Evolutionary conservation across 2,888 invertebrate species (phyloP), one percentile per base, ranked within the genome.

Genomic region (Melinaea marsaeus): DNA sequence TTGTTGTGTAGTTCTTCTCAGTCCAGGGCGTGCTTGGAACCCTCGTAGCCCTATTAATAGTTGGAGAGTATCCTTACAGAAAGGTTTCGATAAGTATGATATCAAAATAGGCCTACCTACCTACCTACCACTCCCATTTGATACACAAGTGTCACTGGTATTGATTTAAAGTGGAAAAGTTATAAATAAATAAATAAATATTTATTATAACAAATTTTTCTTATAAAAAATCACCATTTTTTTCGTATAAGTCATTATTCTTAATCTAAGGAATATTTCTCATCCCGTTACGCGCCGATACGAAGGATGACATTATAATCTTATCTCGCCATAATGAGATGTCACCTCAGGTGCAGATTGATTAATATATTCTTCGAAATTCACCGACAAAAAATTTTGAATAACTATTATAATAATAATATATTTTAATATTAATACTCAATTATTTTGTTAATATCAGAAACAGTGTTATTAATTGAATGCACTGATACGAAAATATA

Each of bases 191-290:
- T 9, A 11, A 9, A 9, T 9, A 42, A 9, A 9, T 9, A 42
- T 42, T 9, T 42, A 9, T 42, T 42, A 11, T 42, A 42, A 42
- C 7, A 9, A 9, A 9, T 11, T 9, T 42, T 42, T 42, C 42
- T 42, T 42, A 11, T 42, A 42, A 42, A 4, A 42, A 42, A 42
- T 42, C 42, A 42, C 9, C 11, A 32, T 51, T 32, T 3, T 51
- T 6, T 9, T 32, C 33, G 35, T 33, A 57, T 13, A n/a, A 35
- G 34, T 54, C 51, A 77, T 77, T 79, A 79, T 81, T 78, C 79
- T 72, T 75, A 77, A 70, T 78, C 75, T 74, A 74, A 79, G 80
- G 78, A 79, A 79, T 80, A 79, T 71, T 67, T 76, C 71, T 67
- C 61, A 56, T 62, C 51, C 42, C 69, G 45, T 42, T 54, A n/a